Evolutionary conservation across 1,140 invertebrate genomes (phyloP).

Genomic region (Cydia strobilella): DNA sequence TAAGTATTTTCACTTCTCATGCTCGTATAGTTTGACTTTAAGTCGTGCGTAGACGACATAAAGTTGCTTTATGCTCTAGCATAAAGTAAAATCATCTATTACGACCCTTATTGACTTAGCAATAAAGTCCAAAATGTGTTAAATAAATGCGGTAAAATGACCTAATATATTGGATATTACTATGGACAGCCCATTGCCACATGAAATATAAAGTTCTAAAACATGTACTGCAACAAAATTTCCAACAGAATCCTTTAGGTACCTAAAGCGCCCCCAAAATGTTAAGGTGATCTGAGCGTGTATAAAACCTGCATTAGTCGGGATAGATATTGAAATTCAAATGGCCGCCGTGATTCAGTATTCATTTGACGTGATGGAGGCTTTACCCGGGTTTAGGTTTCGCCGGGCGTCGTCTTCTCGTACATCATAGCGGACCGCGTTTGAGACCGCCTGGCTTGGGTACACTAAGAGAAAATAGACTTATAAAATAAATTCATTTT

Average conservation of each 20-base stretch:
- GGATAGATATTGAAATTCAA: constrained; percentile 77
- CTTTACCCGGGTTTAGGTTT: constrained; percentile 77
- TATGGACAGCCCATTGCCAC: too few relatives aligned
- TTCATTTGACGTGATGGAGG: constrained; percentile 78
- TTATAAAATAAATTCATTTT: too few relatives aligned
- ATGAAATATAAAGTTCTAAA: not conserved
- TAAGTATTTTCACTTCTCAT: too few relatives aligned
- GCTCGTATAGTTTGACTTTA: too few relatives aligned
- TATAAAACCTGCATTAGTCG: constrained; percentile 38
- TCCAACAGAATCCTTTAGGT: not conserved
- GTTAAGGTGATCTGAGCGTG: constrained; percentile 4
- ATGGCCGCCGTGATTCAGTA: constrained; percentile 76
- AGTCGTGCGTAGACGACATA: too few relatives aligned
- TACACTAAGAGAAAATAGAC: constrained; percentile 44
- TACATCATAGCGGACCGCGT: constrained; percentile 73
- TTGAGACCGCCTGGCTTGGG: constrained; percentile 49
- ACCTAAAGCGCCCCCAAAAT: constrained; percentile 1
- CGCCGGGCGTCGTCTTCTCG: constrained; percentile 75
- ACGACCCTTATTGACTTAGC: too few relatives aligned
- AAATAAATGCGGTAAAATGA: too few relatives aligned
- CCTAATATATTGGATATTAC: too few relatives aligned
- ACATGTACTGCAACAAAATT: not conserved
- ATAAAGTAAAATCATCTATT: too few relatives aligned
- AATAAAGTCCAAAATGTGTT: too few relatives aligned
- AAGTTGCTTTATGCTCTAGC: too few relatives aligned